A percentile compares a stretch with the other conserved stretches of the same genome.
phyloP scores from a whole-genome alignment of 2,888 invertebrate genomes.

The Himalopsyche japonica region DNA sequence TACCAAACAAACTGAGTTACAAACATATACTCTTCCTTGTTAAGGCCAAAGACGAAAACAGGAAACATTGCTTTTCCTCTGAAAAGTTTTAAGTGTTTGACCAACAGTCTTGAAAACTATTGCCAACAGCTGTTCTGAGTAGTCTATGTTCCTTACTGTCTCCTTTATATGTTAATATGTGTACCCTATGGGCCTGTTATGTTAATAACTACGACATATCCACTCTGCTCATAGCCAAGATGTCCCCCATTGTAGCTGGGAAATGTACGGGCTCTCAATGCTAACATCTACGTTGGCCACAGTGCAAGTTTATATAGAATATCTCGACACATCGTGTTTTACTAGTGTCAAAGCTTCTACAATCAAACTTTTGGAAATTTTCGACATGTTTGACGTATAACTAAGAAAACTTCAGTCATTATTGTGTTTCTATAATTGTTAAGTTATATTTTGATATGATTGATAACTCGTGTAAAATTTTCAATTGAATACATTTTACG shows the following conservation, averaged over 20 bases:
- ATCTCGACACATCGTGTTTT: neutral
- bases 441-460: neutral
- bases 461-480: neutral
- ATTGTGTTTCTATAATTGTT: neutral
- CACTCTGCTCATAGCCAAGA: neutral
- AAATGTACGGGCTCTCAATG: neutral
- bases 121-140: neutral
- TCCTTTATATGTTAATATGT: slow-evolving; percentile 13
- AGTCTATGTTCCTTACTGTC: neutral
- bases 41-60: neutral
- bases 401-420: neutral
- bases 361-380: neutral
- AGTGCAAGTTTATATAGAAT: neutral
- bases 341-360: neutral
- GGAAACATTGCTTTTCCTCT: neutral
- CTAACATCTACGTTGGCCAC: neutral
- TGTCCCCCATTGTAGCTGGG: neutral
- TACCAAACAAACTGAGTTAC: no score
- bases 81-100: neutral
- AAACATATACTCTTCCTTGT: neutral
- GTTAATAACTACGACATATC: slow-evolving; percentile 18
- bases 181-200: slow-evolving; percentile 17
- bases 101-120: neutral
- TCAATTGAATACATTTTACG: no score
- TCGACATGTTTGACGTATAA: neutral